These are phyloP conservation scores for Saguinus midas DNA, from an alignment of 2,113 vertebrate genomes.

Conservation along the genomic window DNA sequence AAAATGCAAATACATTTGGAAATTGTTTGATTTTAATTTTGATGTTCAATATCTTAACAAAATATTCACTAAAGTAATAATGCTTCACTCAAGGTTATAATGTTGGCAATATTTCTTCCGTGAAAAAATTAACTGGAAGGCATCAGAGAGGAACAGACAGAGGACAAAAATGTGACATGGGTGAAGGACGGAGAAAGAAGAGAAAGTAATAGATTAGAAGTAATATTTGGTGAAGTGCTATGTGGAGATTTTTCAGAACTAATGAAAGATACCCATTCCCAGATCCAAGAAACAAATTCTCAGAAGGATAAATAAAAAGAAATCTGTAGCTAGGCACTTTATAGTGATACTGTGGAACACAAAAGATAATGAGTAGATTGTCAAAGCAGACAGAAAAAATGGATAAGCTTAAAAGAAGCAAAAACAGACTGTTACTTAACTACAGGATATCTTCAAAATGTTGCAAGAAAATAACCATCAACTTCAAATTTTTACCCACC, in stretches of 20 bases:
- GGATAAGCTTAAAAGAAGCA: background rate
- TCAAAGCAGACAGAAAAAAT: background rate
- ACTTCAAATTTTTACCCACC: background rate
- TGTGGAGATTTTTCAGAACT: background rate
- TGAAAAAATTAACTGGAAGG: background rate
- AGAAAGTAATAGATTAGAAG: background rate
- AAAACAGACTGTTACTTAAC: background rate
- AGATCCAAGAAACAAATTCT: background rate
- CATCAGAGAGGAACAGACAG: background rate
- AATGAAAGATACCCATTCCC: background rate
- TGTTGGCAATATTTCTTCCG: background rate
- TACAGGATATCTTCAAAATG: background rate
- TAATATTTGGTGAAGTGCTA: background rate
- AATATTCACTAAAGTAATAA: constrained; percentile 25
- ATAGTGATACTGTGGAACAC: accelerated
- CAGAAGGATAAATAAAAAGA: background rate
- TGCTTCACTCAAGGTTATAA: background rate
- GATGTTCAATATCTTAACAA: background rate
- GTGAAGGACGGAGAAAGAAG: background rate
- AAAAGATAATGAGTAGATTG: background rate
- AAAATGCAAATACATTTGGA: background rate
- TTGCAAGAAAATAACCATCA: background rate
- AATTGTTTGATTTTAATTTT: background rate
- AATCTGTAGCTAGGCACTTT: background rate
- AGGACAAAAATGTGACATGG: background rate